Percentiles rank a stretch among this genome's conserved stretches.
Evolutionary conservation across 2,888 invertebrate genomes (phyloP).

Genomic region (Suillia variegata): DNA sequence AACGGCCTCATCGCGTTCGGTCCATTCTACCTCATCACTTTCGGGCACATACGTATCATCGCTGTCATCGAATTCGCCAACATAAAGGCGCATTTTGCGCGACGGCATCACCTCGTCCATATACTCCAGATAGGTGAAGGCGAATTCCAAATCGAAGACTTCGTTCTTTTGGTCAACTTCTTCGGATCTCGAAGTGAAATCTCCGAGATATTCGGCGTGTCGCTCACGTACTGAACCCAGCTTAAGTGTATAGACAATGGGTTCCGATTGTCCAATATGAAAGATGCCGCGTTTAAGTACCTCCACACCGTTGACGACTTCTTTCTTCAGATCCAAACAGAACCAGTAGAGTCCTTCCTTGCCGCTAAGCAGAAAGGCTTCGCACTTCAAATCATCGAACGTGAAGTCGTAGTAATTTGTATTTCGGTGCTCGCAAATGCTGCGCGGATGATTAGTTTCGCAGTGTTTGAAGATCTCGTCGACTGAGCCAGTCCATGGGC

Average conservation of each 20-base stretch:
- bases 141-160: constrained; percentile 23
- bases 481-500: constrained; percentile 32
- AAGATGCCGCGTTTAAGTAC: constrained; percentile 34
- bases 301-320: background rate
- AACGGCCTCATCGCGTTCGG: constrained; percentile 20
- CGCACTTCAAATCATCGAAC: constrained; percentile 28
- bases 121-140: constrained; percentile 16
- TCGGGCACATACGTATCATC: constrained; percentile 26
- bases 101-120: constrained; percentile 24
- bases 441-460: constrained; percentile 29
- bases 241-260: constrained; percentile 30
- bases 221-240: constrained; percentile 29
- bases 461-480: constrained; percentile 36
- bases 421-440: constrained; percentile 27
- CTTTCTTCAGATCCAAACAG: constrained; percentile 14
- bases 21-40: constrained; percentile 20
- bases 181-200: constrained; percentile 6
- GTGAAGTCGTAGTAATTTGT: constrained; percentile 30
- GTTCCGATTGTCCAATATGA: constrained; percentile 36
- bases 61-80: constrained; percentile 32
- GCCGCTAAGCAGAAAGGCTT: constrained; percentile 29
- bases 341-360: constrained; percentile 36
- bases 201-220: constrained; percentile 27
- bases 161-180: background rate
- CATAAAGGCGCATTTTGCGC: constrained; percentile 28